Evolutionary conservation across 2,888 invertebrate species (phyloP), one percentile per base, ranked within the genome.

Genomic region (Dolomedes plantarius): DNA sequence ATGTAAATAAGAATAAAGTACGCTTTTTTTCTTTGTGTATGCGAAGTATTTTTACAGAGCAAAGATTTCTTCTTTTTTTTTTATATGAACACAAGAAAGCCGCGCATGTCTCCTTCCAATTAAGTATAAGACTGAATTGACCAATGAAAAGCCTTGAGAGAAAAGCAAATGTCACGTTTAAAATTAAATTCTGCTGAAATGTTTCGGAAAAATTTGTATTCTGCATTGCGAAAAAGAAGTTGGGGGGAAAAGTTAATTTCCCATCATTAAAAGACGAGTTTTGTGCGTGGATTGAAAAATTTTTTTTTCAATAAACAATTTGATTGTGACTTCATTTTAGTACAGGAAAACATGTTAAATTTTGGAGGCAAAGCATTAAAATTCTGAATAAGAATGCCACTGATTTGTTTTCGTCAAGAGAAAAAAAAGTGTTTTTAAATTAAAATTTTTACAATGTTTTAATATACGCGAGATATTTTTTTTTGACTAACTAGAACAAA

Each of bases 1-100:
- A 46, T 46, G 67, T 76, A 76, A 76, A 76, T 65, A 76, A 76
- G 36, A 36, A 27, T 27, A 16, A 56, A 56, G 56, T 56, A 11
- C 56, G 3, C 6, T 23, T n/a, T 23, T 23, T 11, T 23, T 23
- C 16, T 56, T 23, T 46, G 23, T 23, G 56, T 56, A 23, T 23
- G 23, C 16, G 6, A 6, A 46, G 46, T 46, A 46, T 46, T 46
- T 46, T 46, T 46, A 46, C 9, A 46, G 46, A 2, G 46, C 1
- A 46, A 16, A 36, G 36, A 36, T 7, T 36, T 36, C n/a, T n/a
- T n/a, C n/a, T n/a, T n/a, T n/a, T n/a, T n/a, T 7, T 46, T 46
- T 46, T 46, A 46, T 46, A 46, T 46, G 9, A 46, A 16, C 16
- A 46, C 9, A 16, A 46, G 23, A 56, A 23, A 56, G 19, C 5